Evolutionary conservation across 2,888 invertebrate genomes (phyloP).

Genomic region (Falcaria lacertinaria): DNA sequence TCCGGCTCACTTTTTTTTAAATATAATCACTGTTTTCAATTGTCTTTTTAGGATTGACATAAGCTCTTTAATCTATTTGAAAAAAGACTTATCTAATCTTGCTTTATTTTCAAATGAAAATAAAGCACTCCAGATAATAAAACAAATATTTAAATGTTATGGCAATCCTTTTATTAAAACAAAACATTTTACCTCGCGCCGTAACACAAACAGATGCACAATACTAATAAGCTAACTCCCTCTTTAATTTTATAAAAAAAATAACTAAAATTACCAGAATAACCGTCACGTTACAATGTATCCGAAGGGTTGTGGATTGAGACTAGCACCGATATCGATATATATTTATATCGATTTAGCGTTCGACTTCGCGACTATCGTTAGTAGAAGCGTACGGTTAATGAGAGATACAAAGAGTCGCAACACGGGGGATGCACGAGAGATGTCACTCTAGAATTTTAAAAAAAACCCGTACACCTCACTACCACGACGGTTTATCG

Average conservation of each 20-base stretch:
- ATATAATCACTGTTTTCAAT: constrained; percentile 16
- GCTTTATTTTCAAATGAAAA: neutral
- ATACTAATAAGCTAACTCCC: constrained; percentile 72
- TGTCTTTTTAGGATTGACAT: too few relatives aligned
- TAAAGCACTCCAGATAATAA: neutral
- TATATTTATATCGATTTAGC: constrained; percentile 29
- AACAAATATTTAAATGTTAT: constrained; percentile 9
- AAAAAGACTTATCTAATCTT: neutral
- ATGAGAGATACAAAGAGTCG: constrained; percentile 42
- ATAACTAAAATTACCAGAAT: constrained; percentile 16
- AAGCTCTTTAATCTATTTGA: too few relatives aligned
- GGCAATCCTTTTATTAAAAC: constrained; percentile 35
- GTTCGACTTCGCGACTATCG: constrained; percentile 50
- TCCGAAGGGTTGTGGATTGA: constrained; percentile 73
- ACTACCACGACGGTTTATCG: constrained; percentile 31
- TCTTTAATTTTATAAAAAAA: constrained; percentile 44
- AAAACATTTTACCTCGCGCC: constrained; percentile 42
- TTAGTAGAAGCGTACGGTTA: constrained; percentile 78
- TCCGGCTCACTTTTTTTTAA: constrained; percentile 56
- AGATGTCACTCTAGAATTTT: constrained; percentile 30
- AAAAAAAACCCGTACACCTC: constrained; percentile 53
- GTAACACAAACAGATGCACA: constrained; percentile 72
- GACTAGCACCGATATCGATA: constrained; percentile 47
- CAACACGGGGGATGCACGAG: constrained; percentile 77
- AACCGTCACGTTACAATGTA: constrained; percentile 66